Percentiles rank a stretch among this genome's conserved stretches.
These are phyloP conservation scores for Crypturellus undulatus DNA, from an alignment of 2,113 vertebrate species.

Conservation along the genomic window DNA sequence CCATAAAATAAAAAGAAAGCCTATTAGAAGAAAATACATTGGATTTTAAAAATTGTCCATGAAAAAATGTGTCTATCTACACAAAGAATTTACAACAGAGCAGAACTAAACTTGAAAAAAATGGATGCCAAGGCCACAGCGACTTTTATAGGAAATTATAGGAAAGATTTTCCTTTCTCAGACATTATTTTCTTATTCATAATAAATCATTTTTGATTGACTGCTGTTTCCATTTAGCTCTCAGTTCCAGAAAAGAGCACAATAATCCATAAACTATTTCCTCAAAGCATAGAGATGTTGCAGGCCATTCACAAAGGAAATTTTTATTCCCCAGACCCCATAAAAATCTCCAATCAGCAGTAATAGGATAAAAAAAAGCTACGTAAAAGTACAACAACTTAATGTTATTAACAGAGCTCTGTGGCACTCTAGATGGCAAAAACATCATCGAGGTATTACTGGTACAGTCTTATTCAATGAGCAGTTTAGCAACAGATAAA, in stretches of 20 bases:
- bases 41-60: not conserved
- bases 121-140: not conserved
- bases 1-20: not conserved
- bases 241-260: not conserved
- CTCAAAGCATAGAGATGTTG: not conserved
- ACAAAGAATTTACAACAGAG: not conserved
- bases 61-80: not conserved
- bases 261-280: not conserved
- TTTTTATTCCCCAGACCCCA: not conserved
- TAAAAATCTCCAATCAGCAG: not conserved
- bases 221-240: not conserved
- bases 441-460: not conserved
- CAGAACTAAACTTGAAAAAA: not conserved
- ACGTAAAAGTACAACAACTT: not conserved
- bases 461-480: not conserved
- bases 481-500: not conserved
- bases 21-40: not conserved
- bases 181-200: not conserved
- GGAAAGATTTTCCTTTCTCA: not conserved
- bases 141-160: not conserved
- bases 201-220: not conserved
- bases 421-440: not conserved
- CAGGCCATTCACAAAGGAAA: not conserved
- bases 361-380: not conserved
- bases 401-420: not conserved